Evolutionary conservation across 2,113 vertebrate species (phyloP).

Genomic region (Cynoglossus semilaevis): DNA sequence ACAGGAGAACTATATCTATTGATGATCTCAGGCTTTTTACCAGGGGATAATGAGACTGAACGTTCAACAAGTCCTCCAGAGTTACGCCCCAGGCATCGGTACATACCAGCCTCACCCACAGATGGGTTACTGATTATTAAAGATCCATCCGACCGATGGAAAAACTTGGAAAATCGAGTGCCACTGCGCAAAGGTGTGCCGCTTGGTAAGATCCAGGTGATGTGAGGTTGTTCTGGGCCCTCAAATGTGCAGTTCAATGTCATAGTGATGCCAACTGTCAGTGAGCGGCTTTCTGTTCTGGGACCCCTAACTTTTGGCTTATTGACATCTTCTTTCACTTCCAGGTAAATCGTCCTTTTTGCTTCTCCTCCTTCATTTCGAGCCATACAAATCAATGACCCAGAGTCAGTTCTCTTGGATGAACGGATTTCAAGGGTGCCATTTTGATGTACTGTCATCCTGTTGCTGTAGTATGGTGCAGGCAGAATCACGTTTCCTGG

Average conservation of each 20-base stretch:
- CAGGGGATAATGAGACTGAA: constrained; percentile 78
- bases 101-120: constrained; percentile 79
- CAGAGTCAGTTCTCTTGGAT: constrained; percentile 75
- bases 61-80: constrained; percentile 75
- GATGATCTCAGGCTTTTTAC: constrained; percentile 74
- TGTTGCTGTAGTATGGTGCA: constrained; percentile 82
- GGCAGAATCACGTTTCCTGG: constrained; percentile 86
- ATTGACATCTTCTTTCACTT: constrained; percentile 70
- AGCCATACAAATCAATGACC: constrained; percentile 81
- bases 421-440: constrained; percentile 85
- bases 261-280: constrained; percentile 79
- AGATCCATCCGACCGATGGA: constrained; percentile 79
- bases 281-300: constrained; percentile 71
- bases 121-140: constrained; percentile 81
- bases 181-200: constrained; percentile 78
- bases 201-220: constrained; percentile 85
- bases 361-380: constrained; percentile 89
- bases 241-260: constrained; percentile 84
- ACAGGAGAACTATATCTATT: constrained; percentile 79
- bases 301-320: constrained; percentile 71
- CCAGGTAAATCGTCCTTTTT: constrained; percentile 77
- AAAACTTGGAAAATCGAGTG: constrained; percentile 73
- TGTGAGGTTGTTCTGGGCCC: constrained; percentile 65
- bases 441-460: constrained; percentile 85
- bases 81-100: constrained; percentile 84